These are phyloP conservation scores for Cottus gobio DNA, from an alignment of 2,113 vertebrate species.

Conservation along the genomic window DNA sequence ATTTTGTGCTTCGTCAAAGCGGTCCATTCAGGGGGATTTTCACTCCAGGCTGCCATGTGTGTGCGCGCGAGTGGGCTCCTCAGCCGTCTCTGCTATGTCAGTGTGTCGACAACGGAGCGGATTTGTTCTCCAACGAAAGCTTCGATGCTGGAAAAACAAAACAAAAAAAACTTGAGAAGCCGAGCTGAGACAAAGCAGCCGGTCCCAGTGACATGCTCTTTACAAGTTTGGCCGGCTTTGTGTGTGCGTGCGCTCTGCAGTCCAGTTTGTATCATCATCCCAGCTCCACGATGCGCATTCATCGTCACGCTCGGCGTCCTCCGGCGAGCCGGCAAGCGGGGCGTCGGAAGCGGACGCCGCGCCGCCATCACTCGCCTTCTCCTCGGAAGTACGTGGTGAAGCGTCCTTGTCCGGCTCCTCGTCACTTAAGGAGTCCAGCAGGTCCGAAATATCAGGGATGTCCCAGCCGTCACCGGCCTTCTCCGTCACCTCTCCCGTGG, in stretches of 20 bases:
- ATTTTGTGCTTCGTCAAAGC: constrained; percentile 7
- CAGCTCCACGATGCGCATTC: constrained; percentile 78
- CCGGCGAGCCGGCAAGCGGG: background rate
- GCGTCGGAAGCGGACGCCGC: constrained; percentile 5
- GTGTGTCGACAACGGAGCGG: constrained; percentile 26
- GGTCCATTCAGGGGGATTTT: background rate
- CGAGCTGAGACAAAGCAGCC: constrained; percentile 43
- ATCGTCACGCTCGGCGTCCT: constrained; percentile 47
- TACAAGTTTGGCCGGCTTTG: constrained; percentile 43
- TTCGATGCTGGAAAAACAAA: constrained; percentile 14
- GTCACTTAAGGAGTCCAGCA: constrained; percentile 76
- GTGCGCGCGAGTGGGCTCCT: constrained; percentile 1
- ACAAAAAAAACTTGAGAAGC: constrained; percentile 29
- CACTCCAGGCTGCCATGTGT: constrained; percentile 48
- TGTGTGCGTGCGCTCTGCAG: constrained; percentile 50
- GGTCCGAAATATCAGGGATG: constrained; percentile 83
- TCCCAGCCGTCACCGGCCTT: constrained; percentile 77
- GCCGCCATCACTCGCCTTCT: background rate
- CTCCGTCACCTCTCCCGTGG: constrained; percentile 9
- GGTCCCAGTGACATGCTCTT: constrained; percentile 53
- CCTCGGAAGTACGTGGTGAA: background rate
- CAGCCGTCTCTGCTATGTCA: constrained; percentile 19
- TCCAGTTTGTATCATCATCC: constrained; percentile 80
- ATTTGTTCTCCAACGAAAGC: constrained; percentile 29
- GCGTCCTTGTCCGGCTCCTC: constrained; percentile 41